A percentile compares a stretch with the other conserved stretches of the same genome.
phyloP scores from a whole-genome alignment of 1,140 invertebrate species.

The Lepidurus apus region DNA sequence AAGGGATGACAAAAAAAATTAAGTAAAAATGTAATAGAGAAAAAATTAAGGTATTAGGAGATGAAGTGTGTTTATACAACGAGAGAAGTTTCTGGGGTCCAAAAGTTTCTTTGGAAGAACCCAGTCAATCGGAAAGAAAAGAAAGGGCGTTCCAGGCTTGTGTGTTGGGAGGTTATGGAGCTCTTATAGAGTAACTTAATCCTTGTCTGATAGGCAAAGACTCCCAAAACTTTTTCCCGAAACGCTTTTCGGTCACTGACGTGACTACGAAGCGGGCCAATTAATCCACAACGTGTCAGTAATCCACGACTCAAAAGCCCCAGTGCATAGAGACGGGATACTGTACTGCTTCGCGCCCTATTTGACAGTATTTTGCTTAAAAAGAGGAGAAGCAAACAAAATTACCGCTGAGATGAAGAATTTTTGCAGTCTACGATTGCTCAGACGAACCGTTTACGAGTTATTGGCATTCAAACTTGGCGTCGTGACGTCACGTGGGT shows the following conservation, averaged over 20 bases:
- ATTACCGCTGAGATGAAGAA: too few species aligned
- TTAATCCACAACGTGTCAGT: neutral
- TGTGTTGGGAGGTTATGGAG: neutral
- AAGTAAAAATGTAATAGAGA: neutral
- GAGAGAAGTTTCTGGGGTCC: neutral
- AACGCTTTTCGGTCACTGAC: neutral
- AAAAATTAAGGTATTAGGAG: neutral
- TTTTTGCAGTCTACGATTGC: too few species aligned
- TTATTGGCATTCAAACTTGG: too few species aligned
- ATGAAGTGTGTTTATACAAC: conserved; percentile 5
- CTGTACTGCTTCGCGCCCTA: too few species aligned
- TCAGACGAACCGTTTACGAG: too few species aligned
- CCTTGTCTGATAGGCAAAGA: neutral
- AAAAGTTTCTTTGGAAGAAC: neutral
- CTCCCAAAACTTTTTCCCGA: neutral
- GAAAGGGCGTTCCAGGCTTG: neutral
- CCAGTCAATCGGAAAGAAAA: neutral
- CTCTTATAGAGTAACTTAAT: neutral
- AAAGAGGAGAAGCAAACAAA: too few species aligned
- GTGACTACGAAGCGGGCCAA: neutral
- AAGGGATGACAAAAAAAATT: neutral
- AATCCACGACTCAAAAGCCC: neutral
- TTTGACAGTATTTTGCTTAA: too few species aligned
- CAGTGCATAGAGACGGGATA: too few species aligned
- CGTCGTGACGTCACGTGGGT: too few species aligned